Evolutionary conservation across 2,888 invertebrate genomes (phyloP), one percentile per base, ranked within the genome.

Genomic region (Marronus borbonicus): DNA sequence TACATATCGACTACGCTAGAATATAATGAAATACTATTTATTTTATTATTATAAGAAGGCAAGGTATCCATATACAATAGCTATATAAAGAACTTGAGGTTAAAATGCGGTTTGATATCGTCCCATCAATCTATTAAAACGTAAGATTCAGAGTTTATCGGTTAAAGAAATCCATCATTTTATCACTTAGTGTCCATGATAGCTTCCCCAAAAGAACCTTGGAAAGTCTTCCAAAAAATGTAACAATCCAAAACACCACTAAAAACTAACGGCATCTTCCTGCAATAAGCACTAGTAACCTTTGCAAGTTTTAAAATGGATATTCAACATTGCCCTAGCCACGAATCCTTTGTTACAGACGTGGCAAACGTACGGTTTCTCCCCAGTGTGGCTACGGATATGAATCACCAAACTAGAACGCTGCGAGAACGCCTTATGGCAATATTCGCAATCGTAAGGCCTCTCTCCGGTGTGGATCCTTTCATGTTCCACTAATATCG

Each of bases 331-430:
- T 8, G 92, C 92, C 85, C 91, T 91, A 80, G 92, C 91, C 36
- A 92, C 92, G 86, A 92, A 93, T 31, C 91, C 92, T 84, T 92
- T 92, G 2, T 89, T 89, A 86, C 93, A 93, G 81, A 91, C 87
- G 79, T 87, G 89, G 85, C 93, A 93, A 76, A 87, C 88, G 88
- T 92, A 92, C 0, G 92, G 92, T 80, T 91, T 89, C 81, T 91
- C 91, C 44, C 92, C 92, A 79, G 91, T 91, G 88, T 93, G 93
- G 84, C 91, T 91, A 84, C 93, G 88, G 86, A 92, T 92, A 86
- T 93, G 93, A 80, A 92, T 92, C 80, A 92, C 92, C 80, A 93
- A 90, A 80, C 92, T 92, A 81, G 92, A 91, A 17, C 92, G 88
- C 87, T 92, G 92, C 44, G 91, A 91, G 88, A 92, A 93, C 14